Evolutionary conservation across 2,888 invertebrate species (phyloP).

Genomic region (Zele albiditarsus): DNA sequence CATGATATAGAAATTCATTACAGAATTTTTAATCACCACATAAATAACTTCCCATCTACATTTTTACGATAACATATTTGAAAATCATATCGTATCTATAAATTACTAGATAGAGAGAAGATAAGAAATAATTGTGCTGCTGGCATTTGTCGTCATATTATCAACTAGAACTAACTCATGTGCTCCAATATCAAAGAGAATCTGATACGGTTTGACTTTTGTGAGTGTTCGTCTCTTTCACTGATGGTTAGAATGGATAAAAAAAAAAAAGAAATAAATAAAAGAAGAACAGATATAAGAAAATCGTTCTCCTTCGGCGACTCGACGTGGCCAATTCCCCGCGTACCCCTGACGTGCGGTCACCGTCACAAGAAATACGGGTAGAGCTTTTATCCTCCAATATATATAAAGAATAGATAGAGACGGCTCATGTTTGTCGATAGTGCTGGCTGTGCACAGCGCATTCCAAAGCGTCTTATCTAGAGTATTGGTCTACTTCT

Average conservation of each 20-base stretch:
- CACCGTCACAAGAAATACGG: constrained; percentile 39
- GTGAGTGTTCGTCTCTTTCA: background rate
- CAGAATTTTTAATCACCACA: too few species aligned
- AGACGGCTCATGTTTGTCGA: constrained; percentile 40
- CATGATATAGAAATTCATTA: too few species aligned
- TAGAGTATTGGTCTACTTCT: constrained; percentile 17
- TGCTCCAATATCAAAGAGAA: constrained; percentile 49
- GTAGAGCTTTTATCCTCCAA: constrained; percentile 13
- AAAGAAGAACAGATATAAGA: constrained; percentile 19
- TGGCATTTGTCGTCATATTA: background rate
- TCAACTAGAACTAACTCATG: constrained; percentile 6
- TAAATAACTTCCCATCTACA: too few species aligned
- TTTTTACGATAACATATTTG: too few species aligned
- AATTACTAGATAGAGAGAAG: too few species aligned
- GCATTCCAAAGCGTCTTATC: constrained; percentile 37
- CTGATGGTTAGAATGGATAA: background rate
- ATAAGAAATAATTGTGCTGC: background rate
- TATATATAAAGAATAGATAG: constrained; percentile 23
- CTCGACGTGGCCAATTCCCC: constrained; percentile 21
- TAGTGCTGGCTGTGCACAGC: constrained; percentile 40
- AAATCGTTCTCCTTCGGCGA: constrained; percentile 46
- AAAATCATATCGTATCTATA: too few species aligned
- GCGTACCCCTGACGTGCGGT: constrained; percentile 21
- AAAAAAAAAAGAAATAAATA: constrained; percentile 41
- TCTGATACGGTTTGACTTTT: constrained; percentile 35